Base-by-base conservation (phyloP, 2,113 vertebrate genomes). In the Eptesicus fuscus region DNA sequence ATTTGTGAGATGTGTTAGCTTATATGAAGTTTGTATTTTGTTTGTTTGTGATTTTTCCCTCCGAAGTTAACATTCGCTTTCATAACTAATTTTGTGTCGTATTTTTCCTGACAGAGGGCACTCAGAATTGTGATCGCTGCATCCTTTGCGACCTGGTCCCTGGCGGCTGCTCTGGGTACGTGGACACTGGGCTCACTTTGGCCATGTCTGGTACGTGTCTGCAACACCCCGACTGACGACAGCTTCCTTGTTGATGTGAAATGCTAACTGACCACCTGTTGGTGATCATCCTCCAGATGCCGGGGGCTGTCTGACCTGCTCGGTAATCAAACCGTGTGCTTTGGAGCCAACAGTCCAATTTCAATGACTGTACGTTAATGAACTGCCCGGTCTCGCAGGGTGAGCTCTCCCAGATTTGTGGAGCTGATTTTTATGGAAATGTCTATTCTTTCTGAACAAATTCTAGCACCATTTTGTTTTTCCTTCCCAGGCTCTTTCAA, bases 341-440 rank as follows among this genome's bases (percentile, higher is more conserved):
- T 47, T 35, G 42, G 37, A 74, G 82, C 16, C 18, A 76, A 20
- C 4, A 83, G 22, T 8, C 22, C 2, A 30, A 14, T 6, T 49
- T 67, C 49, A 12, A 28, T 35, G 49, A 42, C 8, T 49, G 2
- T 7, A 35, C 23, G 14, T 76, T 74, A 28, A 25, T 28, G 22
- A 9, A 1, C 22, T 22, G 78, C 40, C 22, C 14, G 17, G 1
- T 47, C 28, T 83, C 9, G 2, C 32, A 63, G 35, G 23, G 2
- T 53, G 30, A 18, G 8, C 73, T 32, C 28, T 59, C 16, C 4
- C 56, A 65, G 73, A 44, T 25, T 32, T 47, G 42, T 14, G 73
- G 32, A 70, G 63, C 18, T 40, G 25, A 69, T 35, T 47, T 93
- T 88, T 76, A 53, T 47, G 42, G 70, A 91, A 83, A 32, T 56